A percentile compares a stretch with the other conserved stretches of the same genome.
Conservation (phyloP, 2,113 vertebrate genomes). For the Campylorhamphus procurvoides region DNA sequence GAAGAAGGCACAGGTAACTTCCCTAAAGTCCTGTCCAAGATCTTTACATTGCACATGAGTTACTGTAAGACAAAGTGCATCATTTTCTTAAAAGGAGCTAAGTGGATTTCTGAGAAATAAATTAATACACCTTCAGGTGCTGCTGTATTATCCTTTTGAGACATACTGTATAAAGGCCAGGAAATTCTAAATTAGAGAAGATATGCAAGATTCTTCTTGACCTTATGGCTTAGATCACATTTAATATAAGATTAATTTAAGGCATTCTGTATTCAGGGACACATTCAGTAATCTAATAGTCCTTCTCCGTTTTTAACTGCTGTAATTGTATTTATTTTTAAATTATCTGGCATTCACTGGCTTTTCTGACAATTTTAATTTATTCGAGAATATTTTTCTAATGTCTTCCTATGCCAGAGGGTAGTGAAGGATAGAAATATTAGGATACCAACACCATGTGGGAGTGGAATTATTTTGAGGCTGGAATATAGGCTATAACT, state of each 20-base stretch:
- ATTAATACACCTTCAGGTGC: background rate
- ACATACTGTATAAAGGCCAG: background rate
- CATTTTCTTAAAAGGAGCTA: background rate
- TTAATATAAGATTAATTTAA: conserved; percentile 11
- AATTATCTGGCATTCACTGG: background rate
- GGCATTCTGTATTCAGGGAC: background rate
- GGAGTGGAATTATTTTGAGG: conserved; percentile 3
- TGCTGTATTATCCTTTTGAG: background rate
- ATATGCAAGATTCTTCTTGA: background rate
- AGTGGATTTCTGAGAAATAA: background rate
- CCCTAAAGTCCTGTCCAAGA: background rate
- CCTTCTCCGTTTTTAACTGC: conserved; percentile 22
- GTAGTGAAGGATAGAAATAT: background rate
- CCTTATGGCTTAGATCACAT: conserved; percentile 30
- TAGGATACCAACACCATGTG: background rate
- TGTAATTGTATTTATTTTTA: conserved; percentile 31
- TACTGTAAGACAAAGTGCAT: background rate
- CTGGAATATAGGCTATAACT: background rate
- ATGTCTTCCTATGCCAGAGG: background rate
- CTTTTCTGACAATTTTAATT: conserved; percentile 46
- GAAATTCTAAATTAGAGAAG: background rate
- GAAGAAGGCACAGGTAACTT: background rate
- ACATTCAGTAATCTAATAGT: background rate
- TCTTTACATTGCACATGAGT: background rate
- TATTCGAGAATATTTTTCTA: conserved; percentile 1